Evolutionary conservation across 2,888 invertebrate genomes (phyloP), one percentile per base, ranked within the genome.

Genomic region (Euzophera pinguis): DNA sequence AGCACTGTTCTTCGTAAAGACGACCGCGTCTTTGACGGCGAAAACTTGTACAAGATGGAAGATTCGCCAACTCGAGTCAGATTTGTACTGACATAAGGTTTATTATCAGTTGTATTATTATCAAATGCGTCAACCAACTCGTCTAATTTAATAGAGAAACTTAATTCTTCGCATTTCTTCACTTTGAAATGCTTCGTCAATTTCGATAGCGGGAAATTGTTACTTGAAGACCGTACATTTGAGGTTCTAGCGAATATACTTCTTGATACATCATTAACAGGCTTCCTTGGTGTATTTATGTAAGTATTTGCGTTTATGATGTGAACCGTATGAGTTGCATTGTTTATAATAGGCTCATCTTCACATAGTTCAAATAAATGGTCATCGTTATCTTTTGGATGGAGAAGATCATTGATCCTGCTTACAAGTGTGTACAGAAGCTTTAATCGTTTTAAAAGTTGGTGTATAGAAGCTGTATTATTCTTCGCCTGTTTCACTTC

Each of bases 61-160:
- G 67, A 56, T 52, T 82, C 78, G 5, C 71, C 69, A 6, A 67
- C 55, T 47, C 60, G 69, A 5, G 62, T 60, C 42, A 71, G 38
- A 6, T 64, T 53, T 47, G 68, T 73, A 50, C 71, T 67, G 0
- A 56, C 52, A 34, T 61, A 50, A 1, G 52, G 42, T 27, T 22
- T 60, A 27, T 56, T 57, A 35, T 53, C 57, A 37, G 58, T 59
- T 6, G 52, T 29, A 3, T 58, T 67, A 8, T 65, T 63, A 22
- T 63, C 62, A 6, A 52, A 52, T 37, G 67, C 53, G 55, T 75
- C 71, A n/a, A 87, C 81, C 27, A 89, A 58, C 41, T 74, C 71
- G 37, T 89, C 84, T 13, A 90, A 61, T 66, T 86, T 75, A 0
- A 80, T 69, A 0, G 89, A 85, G 55, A 89, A 90, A 63, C 81